Base-by-base conservation (phyloP, 2,113 vertebrate genomes). In the Takifugu bimaculatus region DNA sequence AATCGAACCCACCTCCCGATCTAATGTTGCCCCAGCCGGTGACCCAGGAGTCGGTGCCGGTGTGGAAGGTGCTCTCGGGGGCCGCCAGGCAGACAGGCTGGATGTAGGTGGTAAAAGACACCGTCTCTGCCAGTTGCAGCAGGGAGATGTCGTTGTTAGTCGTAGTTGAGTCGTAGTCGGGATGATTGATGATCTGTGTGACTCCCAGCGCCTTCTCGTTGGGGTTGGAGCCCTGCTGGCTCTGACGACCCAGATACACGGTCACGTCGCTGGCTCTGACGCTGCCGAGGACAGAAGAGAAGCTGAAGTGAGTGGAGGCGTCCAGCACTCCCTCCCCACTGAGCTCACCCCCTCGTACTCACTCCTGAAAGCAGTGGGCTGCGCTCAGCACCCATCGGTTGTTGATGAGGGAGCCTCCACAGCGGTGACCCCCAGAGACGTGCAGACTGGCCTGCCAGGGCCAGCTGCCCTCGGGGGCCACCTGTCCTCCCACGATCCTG, bases 1-100 rank as follows among this genome's bases (percentile, higher is more conserved):
- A 7, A 35, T 35, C 4, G 3, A n/a, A 72, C 79, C 11, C 12
- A 92, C 91, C 90, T 88, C 45, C 89, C 81, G 0, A 67, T 81
- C 57, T 29, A 2, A 77, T 68, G 0, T 32, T 13, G 1, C 94
- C 93, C 93, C 93, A 95, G 53, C 94, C 93, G 0, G 93, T 94
- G 72, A 94, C 87, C n/a, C 88, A 92, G 54, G 82, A 80, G 0
- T 43, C 45, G 5, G 80, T 80, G 20, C 88, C 88, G 0, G 3
- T 74, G 42, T 66, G 72, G 61, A 93, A 90, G 54, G 2, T 65
- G 74, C 89, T 91, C 84, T 5, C 12, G n/a, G 65, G 27, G 0
- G 83, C 77, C 0, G 93, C 92, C 54, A 93, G 84, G 67, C 92
- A 94, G 54, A 92, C 71, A 1, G 93, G 92, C 26, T 4, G 39